Evolutionary conservation across 2,888 invertebrate species (phyloP), one percentile per base, ranked within the genome.

Genomic region (Euphydryas editha): DNA sequence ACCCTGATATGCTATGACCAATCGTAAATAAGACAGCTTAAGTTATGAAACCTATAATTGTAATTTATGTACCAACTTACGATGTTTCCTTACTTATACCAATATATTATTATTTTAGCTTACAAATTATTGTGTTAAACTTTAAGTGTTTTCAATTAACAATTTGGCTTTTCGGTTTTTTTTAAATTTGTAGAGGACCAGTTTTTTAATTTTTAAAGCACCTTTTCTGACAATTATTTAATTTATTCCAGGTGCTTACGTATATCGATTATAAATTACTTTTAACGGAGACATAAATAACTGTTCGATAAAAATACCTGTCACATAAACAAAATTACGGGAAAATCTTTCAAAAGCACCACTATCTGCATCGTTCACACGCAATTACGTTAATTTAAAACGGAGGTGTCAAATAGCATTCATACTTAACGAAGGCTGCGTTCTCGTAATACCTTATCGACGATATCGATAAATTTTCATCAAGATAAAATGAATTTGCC

Each of bases 401-500:
- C 8, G 39, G 61, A 63, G 65, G 65, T 65, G 70, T 56, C 63
- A 65, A 62, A 44, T 59, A 51, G 30, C 63, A 58, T 67, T 69
- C 69, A 59, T 65, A 65, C 62, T 65, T 70, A 68, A 68, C 58
- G 68, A 70, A 68, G 68, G 55, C 59, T 65, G 62, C 63, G 67
- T 67, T 63, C 68, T 61, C 46, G 64, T 46, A 67, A 59, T 59
- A 62, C 62, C 56, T 68, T 72, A 70, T 72, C 70, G 65, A 62
- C 67, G 65, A 63, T 70, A 68, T 72, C 72, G 63, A 72, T 70
- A 72, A 72, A 72, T 72, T 70, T 67, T 72, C 72, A 72, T 72
- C 68, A 65, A 65, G 72, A 72, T 70, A 67, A 68, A 61, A 68
- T 67, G 69, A 69, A 69, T 67, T 59, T 59, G 61, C 62, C 54